phyloP scores from a whole-genome alignment of 2,797 vertebrate genomes.

The Cryptoprocta ferox region DNA sequence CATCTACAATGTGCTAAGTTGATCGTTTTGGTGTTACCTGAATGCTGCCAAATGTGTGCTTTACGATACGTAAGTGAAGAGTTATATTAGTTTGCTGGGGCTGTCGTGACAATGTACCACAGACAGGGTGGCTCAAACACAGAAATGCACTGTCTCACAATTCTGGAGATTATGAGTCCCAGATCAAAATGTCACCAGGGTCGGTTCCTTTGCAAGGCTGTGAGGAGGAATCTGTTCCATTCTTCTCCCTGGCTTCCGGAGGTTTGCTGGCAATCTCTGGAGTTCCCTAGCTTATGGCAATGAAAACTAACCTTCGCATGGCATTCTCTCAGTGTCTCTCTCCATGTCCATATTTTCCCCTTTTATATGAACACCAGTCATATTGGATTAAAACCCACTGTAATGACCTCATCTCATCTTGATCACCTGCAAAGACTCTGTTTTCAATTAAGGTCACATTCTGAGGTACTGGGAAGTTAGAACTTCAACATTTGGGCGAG shows the following conservation, averaged over 20 bases:
- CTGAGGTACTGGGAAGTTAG: background rate
- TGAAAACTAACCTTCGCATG: background rate
- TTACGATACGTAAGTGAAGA: background rate
- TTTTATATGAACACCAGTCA: background rate
- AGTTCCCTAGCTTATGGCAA: background rate
- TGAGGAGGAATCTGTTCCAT: too few species aligned
- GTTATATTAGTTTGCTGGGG: background rate
- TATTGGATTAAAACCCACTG: background rate
- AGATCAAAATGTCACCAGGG: background rate
- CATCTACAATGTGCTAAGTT: background rate
- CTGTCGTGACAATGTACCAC: background rate
- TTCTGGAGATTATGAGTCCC: background rate
- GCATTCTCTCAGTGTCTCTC: background rate
- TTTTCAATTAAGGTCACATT: background rate
- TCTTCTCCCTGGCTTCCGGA: background rate
- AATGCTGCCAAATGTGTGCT: background rate
- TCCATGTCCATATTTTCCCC: background rate
- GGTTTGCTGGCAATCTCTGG: background rate
- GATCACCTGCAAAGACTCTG: background rate
- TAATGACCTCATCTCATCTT: background rate
- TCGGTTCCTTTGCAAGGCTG: background rate
- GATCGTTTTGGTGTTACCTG: background rate
- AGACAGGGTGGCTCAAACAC: background rate
- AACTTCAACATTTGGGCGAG: background rate
- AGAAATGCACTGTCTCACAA: background rate